Base-by-base conservation (phyloP, 2,888 invertebrate species). In the Acanthosepion pharaonis region DNA sequence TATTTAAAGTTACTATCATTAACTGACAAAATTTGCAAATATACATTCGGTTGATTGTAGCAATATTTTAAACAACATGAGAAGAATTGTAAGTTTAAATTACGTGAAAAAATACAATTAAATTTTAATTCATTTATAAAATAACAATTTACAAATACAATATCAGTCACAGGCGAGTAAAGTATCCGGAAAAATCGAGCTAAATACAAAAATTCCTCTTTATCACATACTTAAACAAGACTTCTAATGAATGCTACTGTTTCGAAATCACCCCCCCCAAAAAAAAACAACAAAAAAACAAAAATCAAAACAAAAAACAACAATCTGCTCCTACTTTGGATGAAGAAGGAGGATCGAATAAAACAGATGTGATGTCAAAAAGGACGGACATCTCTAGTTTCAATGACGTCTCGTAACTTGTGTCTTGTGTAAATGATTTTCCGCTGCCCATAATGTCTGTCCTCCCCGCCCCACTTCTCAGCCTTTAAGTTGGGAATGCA, bases 371-470 rank as follows among this genome's bases (percentile, higher is more conserved):
- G n/a, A 78, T 78, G n/a, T 5, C n/a, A 78, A 78, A 5, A n/a
- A 78, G n/a, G 78, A 33, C 18, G n/a, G 33, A 33, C n/a, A 78
- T 78, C n/a, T 78, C n/a, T 78, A 78, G 78, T 78, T 78, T 78
- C 78, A 78, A 78, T 78, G n/a, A 9, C n/a, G n/a, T n/a, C n/a
- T 33, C 78, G 33, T n/a, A 78, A 78, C 33, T n/a, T 78, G 78
- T n/a, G 78, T n/a, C n/a, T 78, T 78, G 78, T 78, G n/a, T n/a
- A 78, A 78, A 78, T 78, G 11, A n/a, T 78, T 78, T 78, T n/a
- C 78, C 18, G n/a, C n/a, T 33, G 78, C 15, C n/a, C n/a, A 78
- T 78, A n/a, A n/a, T 18, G 15, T 28, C n/a, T 78, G 8, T 15
- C 78, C 1, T 15, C n/a, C 3, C 25, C 78, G 42, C 78, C n/a